These are phyloP conservation scores for Drosophila nigromelanica DNA, from an alignment of 1,140 invertebrate genomes.

Conservation along the genomic window DNA sequence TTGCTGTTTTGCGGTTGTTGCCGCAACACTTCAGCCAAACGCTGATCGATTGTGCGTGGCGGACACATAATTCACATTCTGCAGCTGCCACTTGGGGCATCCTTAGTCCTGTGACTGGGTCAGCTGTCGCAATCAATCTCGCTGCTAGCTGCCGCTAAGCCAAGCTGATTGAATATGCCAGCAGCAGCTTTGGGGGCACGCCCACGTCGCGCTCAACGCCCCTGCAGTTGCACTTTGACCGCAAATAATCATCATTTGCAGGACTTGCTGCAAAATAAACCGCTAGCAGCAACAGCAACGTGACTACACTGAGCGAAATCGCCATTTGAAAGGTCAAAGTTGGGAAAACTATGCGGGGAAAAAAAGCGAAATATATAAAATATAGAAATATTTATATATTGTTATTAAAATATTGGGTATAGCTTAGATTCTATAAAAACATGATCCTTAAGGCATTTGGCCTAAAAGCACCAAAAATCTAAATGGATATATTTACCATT, in stretches of 20 bases:
- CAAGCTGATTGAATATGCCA: constrained; percentile 30
- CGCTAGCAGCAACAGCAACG: constrained; percentile 31
- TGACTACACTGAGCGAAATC: constrained; percentile 30
- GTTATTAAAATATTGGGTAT: no score
- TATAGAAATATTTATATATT: no score
- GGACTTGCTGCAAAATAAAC: constrained; percentile 28
- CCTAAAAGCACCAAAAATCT: no score
- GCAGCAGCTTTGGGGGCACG: constrained; percentile 12
- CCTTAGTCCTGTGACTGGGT: constrained; percentile 31
- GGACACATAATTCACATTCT: constrained; percentile 45
- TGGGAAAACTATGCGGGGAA: no score
- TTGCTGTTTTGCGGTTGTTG: constrained; percentile 48
- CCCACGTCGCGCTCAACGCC: constrained; percentile 38
- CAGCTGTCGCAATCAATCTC: constrained; percentile 38
- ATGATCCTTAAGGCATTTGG: no score
- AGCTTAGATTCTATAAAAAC: no score
- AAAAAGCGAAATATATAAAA: no score
- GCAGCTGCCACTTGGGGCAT: constrained; percentile 7
- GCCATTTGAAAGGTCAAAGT: no score
- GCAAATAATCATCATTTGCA: constrained; percentile 58
- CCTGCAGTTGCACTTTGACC: constrained; percentile 53
- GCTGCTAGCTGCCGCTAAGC: not conserved
- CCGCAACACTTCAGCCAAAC: constrained; percentile 36
- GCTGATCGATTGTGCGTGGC: constrained; percentile 50
- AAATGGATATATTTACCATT: no score